Base-by-base conservation (phyloP, 1,140 invertebrate genomes). In the Pogonomyrmex californicus region DNA sequence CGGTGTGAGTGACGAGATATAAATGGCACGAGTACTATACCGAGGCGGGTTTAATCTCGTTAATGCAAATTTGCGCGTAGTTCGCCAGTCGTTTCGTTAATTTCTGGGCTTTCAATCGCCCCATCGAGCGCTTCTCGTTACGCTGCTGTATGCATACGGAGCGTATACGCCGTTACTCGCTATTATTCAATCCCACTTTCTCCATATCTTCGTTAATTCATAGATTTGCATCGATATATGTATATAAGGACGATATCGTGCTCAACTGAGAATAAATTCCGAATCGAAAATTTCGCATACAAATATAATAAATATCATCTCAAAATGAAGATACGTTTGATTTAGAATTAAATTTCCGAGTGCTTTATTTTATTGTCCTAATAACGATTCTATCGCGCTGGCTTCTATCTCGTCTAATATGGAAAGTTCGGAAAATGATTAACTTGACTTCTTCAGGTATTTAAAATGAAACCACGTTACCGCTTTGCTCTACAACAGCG, bases 41-140 rank as follows among this genome's bases (percentile, higher is more conserved):
- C n/a, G n/a, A n/a, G n/a, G 87, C 75, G 87, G 71, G 63, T 87
- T 88, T 88, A 88, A 88, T 88, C 87, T 58, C 78, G 86, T 89
- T 89, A 89, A 89, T 89, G 79, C 86, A 87, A 75, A 68, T 73
- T 60, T 56, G 78, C 56, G 66, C 41, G 63, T 17, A 49, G 66
- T 82, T 87, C 36, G 87, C 17, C 56, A 73, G 68, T 78, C 86
- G 88, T 89, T 89, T 88, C 71, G 79, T 88, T 89, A 89, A 88
- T 88, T 89, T 87, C 88, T 66, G 56, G 54, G 63, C 79, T 88
- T 88, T 88, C 87, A 87, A 89, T 89, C 79, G 86, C 4, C 36
- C 86, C 68, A 88, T 85, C 79, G 87, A 56, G 73, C 81, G 49
- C 51, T 44, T 82, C 79, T 88, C 81, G 86, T 88, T 87, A 77